phyloP scores from a whole-genome alignment of 2,888 invertebrate genomes.

The Coelinius sp. region DNA sequence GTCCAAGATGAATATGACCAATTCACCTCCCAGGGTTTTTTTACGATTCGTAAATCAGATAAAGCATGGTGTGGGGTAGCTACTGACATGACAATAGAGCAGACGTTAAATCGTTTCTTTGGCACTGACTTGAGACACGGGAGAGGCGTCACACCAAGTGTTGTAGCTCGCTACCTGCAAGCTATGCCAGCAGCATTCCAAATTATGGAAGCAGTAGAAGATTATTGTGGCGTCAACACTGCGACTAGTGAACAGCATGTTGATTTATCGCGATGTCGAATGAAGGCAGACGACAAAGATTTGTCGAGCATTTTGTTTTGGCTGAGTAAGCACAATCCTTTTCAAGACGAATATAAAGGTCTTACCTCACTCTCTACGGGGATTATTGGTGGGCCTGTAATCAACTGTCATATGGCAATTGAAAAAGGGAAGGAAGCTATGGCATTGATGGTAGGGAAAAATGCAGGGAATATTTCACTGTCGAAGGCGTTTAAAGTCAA shows the following conservation, averaged over 20 bases:
- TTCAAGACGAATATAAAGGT: slow-evolving; percentile 34
- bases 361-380: slow-evolving; percentile 45
- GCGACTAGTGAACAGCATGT: slow-evolving; percentile 49
- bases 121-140: slow-evolving; percentile 50
- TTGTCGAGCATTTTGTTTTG: slow-evolving; percentile 45
- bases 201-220: slow-evolving; percentile 39
- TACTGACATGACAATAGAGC: slow-evolving; percentile 48
- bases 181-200: slow-evolving; percentile 37
- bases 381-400: slow-evolving; percentile 40
- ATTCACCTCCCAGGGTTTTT: slow-evolving; percentile 41
- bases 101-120: slow-evolving; percentile 39
- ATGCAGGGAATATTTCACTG: slow-evolving; percentile 38
- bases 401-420: too few species aligned
- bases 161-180: slow-evolving; percentile 34
- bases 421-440: slow-evolving; percentile 46
- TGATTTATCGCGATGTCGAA: slow-evolving; percentile 45
- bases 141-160: slow-evolving; percentile 44
- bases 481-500: slow-evolving; percentile 40
- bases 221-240: slow-evolving; percentile 35
- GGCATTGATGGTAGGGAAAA: slow-evolving; percentile 43
- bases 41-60: slow-evolving; percentile 44
- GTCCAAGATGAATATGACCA: slow-evolving; percentile 37
- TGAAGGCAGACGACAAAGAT: slow-evolving; percentile 48
- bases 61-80: slow-evolving; percentile 48
- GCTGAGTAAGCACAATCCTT: slow-evolving; percentile 48